Evolutionary conservation across 2,113 vertebrate species (phyloP).

Genomic region (Catagonus wagneri): DNA sequence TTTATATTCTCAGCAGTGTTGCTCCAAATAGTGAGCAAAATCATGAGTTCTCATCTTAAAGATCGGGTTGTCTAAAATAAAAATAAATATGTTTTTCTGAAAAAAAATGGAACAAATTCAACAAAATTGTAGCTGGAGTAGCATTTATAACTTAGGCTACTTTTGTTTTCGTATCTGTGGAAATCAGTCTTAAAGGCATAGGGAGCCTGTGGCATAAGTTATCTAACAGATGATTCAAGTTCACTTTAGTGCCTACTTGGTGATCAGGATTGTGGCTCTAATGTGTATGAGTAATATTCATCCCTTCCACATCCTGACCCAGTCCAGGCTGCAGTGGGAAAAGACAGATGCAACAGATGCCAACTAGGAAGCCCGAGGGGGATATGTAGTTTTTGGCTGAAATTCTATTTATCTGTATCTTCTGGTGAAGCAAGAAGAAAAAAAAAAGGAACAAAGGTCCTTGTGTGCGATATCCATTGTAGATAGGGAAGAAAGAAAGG

Average conservation of each 20-base stretch:
- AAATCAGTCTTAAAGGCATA: background rate
- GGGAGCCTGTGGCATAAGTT: background rate
- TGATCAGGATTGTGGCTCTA: background rate
- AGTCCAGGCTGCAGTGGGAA: background rate
- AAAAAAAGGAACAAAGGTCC: background rate
- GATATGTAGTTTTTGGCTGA: background rate
- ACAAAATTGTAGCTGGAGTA: background rate
- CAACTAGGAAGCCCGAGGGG: background rate
- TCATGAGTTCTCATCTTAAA: background rate
- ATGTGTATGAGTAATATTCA: background rate
- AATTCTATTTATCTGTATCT: background rate
- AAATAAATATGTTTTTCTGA: background rate
- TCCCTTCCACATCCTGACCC: background rate
- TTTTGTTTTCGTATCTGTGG: background rate
- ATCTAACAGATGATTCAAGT: background rate
- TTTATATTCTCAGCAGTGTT: background rate
- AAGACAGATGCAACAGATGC: background rate
- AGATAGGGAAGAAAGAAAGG: background rate
- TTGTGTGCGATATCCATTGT: slow-evolving; percentile 35
- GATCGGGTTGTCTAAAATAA: background rate
- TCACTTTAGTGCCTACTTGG: background rate
- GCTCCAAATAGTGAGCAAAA: background rate
- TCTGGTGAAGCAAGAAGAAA: background rate
- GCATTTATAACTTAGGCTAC: background rate
- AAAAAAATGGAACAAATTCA: background rate